These are phyloP conservation scores for Hylaeus anthracinus DNA, from an alignment of 1,140 invertebrate species.

Conservation along the genomic window DNA sequence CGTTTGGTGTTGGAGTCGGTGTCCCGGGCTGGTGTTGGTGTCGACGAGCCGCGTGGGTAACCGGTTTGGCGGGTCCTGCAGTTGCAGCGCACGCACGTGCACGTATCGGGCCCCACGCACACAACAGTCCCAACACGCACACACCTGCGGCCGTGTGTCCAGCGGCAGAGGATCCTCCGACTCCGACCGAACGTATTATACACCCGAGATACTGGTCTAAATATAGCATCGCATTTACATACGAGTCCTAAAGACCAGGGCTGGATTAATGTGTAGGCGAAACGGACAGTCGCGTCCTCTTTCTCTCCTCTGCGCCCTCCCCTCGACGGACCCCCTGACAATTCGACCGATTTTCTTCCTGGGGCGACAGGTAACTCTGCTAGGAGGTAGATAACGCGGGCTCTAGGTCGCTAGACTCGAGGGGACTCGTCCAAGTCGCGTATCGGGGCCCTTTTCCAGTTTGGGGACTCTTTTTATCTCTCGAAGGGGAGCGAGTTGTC, in stretches of 20 bases:
- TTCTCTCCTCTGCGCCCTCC: not conserved
- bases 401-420: not conserved
- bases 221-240: slow-evolving; percentile 80
- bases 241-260: slow-evolving; percentile 78
- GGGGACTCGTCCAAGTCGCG: no score
- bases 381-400: not conserved
- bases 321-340: not conserved
- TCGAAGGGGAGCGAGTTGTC: no score
- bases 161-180: slow-evolving; percentile 57
- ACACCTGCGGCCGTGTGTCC: slow-evolving; percentile 34
- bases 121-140: slow-evolving; percentile 38
- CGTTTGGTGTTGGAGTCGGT: slow-evolving; percentile 73
- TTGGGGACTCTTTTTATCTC: no score
- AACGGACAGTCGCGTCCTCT: slow-evolving; percentile 55
- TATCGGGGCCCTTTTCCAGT: no score
- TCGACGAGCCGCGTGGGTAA: slow-evolving; percentile 76
- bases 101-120: slow-evolving; percentile 61
- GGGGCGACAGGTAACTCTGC: slow-evolving; percentile 50
- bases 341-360: slow-evolving; percentile 46
- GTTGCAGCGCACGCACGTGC: slow-evolving; percentile 74
- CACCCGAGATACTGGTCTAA: slow-evolving; percentile 77
- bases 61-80: slow-evolving; percentile 79
- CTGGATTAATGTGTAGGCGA: slow-evolving; percentile 79
- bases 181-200: slow-evolving; percentile 71
- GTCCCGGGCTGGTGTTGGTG: slow-evolving; percentile 70